phyloP scores from a whole-genome alignment of 2,113 vertebrate species.

The Ammodytes dubius region DNA sequence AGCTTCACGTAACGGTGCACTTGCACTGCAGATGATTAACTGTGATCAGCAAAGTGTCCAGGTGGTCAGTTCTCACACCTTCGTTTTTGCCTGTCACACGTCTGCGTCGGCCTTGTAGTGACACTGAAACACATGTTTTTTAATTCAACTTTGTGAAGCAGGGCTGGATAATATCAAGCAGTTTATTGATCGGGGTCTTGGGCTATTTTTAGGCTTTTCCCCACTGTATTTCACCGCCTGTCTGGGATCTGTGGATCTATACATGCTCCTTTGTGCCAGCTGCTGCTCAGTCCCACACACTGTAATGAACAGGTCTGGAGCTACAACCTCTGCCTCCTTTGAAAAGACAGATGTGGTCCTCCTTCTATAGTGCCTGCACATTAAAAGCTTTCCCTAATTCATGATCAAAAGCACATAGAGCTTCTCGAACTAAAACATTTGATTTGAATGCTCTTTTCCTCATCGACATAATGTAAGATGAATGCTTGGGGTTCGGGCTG shows the following conservation, averaged over 20 bases:
- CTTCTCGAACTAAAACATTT: background rate
- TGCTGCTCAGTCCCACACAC: conserved; percentile 38
- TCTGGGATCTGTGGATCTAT: conserved; percentile 55
- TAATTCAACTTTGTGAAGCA: conserved; percentile 12
- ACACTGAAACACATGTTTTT: background rate
- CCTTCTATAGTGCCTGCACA: background rate
- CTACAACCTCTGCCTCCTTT: conserved; percentile 22
- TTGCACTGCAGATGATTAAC: background rate
- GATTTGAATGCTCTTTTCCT: background rate
- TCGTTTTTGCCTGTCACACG: background rate
- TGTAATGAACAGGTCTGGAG: conserved; percentile 25
- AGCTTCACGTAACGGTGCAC: conserved; percentile 39
- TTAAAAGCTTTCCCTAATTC: background rate
- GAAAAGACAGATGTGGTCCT: conserved; percentile 47
- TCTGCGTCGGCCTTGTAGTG: too few species aligned
- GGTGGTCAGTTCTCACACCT: background rate
- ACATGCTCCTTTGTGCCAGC: conserved; percentile 59
- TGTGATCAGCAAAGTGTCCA: background rate
- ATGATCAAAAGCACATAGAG: background rate
- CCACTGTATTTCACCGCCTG: conserved; percentile 43
- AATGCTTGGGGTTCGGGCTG: background rate
- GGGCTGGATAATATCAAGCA: conserved; percentile 34
- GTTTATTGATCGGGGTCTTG: conserved; percentile 67
- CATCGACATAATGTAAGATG: background rate
- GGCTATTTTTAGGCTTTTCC: conserved; percentile 67